These are phyloP conservation scores for Camelus bactrianus DNA, from an alignment of 2,113 vertebrate species.

Conservation along the genomic window DNA sequence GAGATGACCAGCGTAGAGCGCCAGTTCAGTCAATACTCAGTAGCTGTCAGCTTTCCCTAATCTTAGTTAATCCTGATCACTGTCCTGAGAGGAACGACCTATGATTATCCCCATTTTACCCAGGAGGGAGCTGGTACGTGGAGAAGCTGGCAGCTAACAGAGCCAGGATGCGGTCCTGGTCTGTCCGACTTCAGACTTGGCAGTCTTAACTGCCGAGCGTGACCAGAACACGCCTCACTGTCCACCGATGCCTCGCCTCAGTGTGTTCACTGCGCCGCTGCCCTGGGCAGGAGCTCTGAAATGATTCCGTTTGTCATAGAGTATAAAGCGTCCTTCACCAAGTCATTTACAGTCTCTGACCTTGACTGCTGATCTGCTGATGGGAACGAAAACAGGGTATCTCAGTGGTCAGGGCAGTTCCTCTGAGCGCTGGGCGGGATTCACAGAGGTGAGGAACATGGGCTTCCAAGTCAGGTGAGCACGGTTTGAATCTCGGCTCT, in stretches of 20 bases:
- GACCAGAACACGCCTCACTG: not conserved
- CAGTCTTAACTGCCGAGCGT: rapidly evolving
- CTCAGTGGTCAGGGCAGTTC: not conserved
- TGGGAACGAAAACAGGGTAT: not conserved
- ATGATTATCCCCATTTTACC: not conserved
- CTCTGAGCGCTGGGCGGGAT: not conserved
- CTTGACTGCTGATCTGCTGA: not conserved
- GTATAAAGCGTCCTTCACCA: not conserved
- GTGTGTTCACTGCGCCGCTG: too few relatives aligned
- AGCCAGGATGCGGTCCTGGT: not conserved
- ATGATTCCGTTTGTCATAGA: not conserved
- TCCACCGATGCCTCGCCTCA: rapidly evolving
- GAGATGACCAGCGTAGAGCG: not conserved
- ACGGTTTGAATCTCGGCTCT: not conserved
- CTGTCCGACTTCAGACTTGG: not conserved
- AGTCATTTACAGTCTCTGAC: not conserved
- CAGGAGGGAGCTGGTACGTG: not conserved
- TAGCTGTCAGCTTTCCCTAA: not conserved
- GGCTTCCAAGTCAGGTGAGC: not conserved
- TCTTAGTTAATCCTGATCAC: not conserved
- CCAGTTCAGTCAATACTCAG: not conserved
- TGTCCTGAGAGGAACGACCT: not conserved
- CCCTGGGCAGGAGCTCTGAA: not conserved
- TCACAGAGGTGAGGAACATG: not conserved
- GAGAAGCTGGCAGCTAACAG: not conserved